A percentile compares a stretch with the other conserved stretches of the same genome.
Conservation (phyloP, 1,140 invertebrate species). For the Neodiprion pinetum region DNA sequence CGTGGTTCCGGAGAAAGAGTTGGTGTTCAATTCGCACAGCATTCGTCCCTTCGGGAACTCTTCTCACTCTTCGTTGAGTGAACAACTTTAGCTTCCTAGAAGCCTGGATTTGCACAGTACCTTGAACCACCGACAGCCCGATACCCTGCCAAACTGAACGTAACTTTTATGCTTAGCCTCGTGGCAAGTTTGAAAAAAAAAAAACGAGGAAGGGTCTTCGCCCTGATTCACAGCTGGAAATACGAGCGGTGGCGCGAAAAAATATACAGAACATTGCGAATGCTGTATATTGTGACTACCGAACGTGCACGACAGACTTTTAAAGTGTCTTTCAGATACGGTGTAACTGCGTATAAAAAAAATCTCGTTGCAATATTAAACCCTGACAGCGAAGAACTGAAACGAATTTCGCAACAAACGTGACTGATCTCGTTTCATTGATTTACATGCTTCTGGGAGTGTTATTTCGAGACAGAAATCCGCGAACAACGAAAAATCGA, state of each 20-base stretch:
- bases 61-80: too few relatives aligned
- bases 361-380: neutral
- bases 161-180: neutral
- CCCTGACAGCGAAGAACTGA: neutral
- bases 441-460: neutral
- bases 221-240: neutral
- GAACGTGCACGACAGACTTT: neutral
- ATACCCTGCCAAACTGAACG: neutral
- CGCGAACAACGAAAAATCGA: neutral
- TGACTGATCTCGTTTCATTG: too few relatives aligned
- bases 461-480: neutral
- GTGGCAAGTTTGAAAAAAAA: neutral
- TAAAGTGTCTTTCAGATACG: neutral
- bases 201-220: neutral
- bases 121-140: too few relatives aligned
- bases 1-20: too few relatives aligned
- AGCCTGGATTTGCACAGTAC: too few relatives aligned
- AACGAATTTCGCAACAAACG: neutral
- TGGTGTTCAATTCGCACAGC: too few relatives aligned
- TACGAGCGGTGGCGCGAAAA: neutral
- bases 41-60: too few relatives aligned
- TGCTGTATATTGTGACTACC: neutral
- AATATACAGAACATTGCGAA: slow-evolving; percentile 5
- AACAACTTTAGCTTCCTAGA: too few relatives aligned
- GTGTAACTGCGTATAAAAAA: neutral